A percentile compares a stretch with the other conserved stretches of the same genome.
Evolutionary conservation across 2,113 vertebrate genomes (phyloP).

Genomic region (Erinaceus europaeus): DNA sequence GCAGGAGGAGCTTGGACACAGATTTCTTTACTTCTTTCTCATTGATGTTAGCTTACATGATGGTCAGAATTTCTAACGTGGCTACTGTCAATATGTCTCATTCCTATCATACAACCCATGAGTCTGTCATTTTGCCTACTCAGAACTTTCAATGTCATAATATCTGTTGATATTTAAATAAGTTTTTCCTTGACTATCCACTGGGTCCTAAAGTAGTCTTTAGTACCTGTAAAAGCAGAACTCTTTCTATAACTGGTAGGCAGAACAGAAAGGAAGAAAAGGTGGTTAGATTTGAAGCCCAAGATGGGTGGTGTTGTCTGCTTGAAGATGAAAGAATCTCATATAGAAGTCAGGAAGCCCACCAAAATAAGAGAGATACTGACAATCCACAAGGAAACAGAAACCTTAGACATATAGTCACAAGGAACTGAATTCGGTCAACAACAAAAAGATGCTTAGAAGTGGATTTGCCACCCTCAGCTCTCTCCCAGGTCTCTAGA

Average conservation of each 20-base stretch:
- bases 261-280: background rate
- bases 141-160: too few species aligned
- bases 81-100: background rate
- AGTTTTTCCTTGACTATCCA: background rate
- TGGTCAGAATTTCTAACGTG: background rate
- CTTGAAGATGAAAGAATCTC: background rate
- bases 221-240: background rate
- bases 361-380: background rate
- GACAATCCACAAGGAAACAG: background rate
- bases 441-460: background rate
- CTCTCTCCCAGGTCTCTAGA: background rate
- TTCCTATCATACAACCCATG: too few species aligned
- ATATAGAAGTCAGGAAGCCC: background rate
- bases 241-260: background rate
- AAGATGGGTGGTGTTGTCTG: background rate
- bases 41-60: background rate
- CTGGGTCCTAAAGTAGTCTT: background rate
- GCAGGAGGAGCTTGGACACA: background rate
- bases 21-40: background rate
- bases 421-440: background rate
- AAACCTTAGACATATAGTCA: background rate
- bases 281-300: background rate
- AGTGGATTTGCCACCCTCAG: background rate
- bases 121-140: too few species aligned
- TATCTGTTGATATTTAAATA: background rate